Evolutionary conservation across 2,113 vertebrate genomes (phyloP).

Genomic region (Semicossyphus pulcher): DNA sequence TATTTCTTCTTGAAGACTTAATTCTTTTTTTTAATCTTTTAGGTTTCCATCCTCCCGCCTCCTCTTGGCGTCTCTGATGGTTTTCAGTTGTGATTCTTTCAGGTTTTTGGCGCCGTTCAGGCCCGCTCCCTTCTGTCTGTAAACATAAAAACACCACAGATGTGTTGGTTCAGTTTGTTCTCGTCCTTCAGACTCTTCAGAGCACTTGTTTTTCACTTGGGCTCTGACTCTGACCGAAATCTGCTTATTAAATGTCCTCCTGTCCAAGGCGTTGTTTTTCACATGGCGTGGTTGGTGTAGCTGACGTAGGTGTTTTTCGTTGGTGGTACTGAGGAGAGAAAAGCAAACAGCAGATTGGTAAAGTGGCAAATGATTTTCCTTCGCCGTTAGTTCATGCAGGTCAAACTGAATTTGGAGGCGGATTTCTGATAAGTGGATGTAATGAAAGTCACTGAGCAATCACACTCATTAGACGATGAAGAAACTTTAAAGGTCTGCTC

Average conservation of each 20-base stretch:
- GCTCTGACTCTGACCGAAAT: slow-evolving; percentile 54
- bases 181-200: slow-evolving; percentile 56
- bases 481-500: no score
- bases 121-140: slow-evolving; percentile 41
- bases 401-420: no score
- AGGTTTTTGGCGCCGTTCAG: slow-evolving; percentile 39
- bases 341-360: slow-evolving; percentile 5
- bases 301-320: slow-evolving; percentile 96
- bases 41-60: background rate
- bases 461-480: no score
- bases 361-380: no score
- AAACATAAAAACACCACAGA: slow-evolving; percentile 58
- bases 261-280: slow-evolving; percentile 67
- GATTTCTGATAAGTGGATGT: no score
- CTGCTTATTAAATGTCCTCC: slow-evolving; percentile 39
- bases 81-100: slow-evolving; percentile 5
- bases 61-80: background rate
- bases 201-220: slow-evolving; percentile 51
- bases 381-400: no score
- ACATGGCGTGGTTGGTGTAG: slow-evolving; percentile 96
- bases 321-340: slow-evolving; percentile 86
- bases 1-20: slow-evolving; percentile 39
- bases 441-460: no score
- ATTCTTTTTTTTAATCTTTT: slow-evolving; percentile 29
- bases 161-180: slow-evolving; percentile 26